A percentile compares a stretch with the other conserved stretches of the same genome.
Conservation (phyloP, 1,140 invertebrate genomes). For the Drosophila pseudoobscura region DNA sequence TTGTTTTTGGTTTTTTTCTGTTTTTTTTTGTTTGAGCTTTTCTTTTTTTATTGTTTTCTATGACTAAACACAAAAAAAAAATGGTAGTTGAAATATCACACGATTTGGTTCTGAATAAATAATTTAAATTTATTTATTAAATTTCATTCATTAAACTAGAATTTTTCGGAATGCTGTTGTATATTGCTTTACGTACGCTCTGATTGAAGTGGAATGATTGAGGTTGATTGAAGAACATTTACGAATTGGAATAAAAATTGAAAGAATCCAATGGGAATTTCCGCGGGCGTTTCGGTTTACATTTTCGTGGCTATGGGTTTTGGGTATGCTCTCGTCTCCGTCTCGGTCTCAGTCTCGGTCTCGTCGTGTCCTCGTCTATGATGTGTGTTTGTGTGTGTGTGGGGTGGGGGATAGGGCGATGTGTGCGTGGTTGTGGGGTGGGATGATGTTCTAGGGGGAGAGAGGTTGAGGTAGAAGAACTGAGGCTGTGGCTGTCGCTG, state of each 20-base stretch:
- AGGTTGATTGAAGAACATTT: constrained; percentile 34
- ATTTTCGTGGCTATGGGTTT: constrained; percentile 49
- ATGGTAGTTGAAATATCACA: constrained; percentile 59
- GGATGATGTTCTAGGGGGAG: constrained; percentile 29
- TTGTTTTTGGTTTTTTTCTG: constrained; percentile 35
- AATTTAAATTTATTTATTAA: constrained; percentile 30
- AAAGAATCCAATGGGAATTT: constrained; percentile 30
- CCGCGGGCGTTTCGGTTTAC: constrained; percentile 56
- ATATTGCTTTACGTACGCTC: constrained; percentile 10
- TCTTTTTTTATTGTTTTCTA: constrained; percentile 28
- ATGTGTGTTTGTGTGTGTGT: constrained; percentile 7
- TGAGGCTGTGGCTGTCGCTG: constrained; percentile 60
- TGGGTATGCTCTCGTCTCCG: background rate
- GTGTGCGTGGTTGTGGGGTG: constrained; percentile 15
- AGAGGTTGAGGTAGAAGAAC: constrained; percentile 35
- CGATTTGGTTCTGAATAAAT: constrained; percentile 54
- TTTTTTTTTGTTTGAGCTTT: constrained; percentile 4
- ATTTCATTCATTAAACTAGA: constrained; percentile 52
- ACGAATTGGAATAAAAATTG: constrained; percentile 64
- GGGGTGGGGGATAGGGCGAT: background rate
- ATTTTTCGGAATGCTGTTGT: constrained; percentile 39
- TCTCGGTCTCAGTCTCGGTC: background rate
- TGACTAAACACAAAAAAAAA: constrained; percentile 54
- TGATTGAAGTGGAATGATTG: constrained; percentile 23
- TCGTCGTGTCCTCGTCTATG: constrained; percentile 21